Percentiles rank a stretch among this genome's conserved stretches.
Evolutionary conservation across 2,888 invertebrate species (phyloP).

Genomic region (Willowsia nigromaculata): DNA sequence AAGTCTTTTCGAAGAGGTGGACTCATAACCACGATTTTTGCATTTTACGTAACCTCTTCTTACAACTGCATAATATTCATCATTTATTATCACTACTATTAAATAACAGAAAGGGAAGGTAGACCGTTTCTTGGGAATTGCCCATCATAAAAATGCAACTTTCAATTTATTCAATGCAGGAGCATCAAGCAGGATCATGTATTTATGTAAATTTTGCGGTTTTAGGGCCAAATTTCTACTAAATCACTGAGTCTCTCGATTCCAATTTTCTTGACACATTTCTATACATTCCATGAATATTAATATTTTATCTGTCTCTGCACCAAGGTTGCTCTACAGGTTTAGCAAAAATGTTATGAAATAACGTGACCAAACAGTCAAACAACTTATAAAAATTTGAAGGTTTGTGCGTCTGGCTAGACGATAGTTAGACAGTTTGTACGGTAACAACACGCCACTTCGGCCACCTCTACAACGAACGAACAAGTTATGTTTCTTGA

Average conservation of each 20-base stretch:
- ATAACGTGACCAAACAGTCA: neutral
- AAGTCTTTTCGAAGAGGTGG: no score
- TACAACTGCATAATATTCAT: neutral
- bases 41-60: neutral
- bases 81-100: neutral
- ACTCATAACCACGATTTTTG: no score
- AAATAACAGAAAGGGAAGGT: neutral
- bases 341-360: neutral
- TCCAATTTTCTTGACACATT: neutral
- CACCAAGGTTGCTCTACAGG: constrained; percentile 21
- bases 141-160: neutral
- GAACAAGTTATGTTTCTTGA: neutral
- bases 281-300: neutral
- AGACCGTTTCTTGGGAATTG: neutral
- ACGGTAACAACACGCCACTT: neutral
- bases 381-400: neutral
- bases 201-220: neutral
- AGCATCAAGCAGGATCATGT: neutral
- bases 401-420: neutral
- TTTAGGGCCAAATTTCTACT: neutral
- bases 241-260: neutral
- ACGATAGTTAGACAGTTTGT: neutral
- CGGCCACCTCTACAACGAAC: neutral
- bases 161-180: neutral
- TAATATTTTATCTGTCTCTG: no score